Evolutionary conservation across 2,113 vertebrate species (phyloP), one percentile per base, ranked within the genome.

Genomic region (Myxocyprinus asiaticus): DNA sequence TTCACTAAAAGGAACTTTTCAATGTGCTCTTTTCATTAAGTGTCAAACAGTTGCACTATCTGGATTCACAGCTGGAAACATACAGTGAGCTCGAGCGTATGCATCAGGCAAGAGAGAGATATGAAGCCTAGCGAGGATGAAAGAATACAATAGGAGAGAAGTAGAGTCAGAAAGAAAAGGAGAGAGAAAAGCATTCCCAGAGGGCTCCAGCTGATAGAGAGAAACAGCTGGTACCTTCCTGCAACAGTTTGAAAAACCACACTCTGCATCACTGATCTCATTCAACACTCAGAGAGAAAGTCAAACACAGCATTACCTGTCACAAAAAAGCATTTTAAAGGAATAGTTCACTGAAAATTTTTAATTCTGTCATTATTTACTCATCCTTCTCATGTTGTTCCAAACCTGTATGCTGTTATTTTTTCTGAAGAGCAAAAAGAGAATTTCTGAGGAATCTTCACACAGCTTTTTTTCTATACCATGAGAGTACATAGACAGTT

Each of bases 201-300:
- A 50, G 47, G 72, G 7, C 15, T 51, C 50, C 48, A 14, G 10
- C 22, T 53, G 48, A 65, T 45, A 71, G 45, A 71, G 67, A 43
- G 22, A 33, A 33, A 33, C 22, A 61, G 66, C 48, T 68, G 67
- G 15, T 53, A 53, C 9, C 66, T 68, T 68, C 3, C 45, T 68
- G 66, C 47, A 68, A 68, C 11, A 69, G 9, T 50, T 22, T 50
- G 17, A 51, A 68, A 67, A 67, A 6, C 9, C 65, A 69, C 48
- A 69, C 44, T 51, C 3, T 33, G 10, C 50, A 55, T 55, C 48
- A 12, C 47, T 69, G 9, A 69, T 42, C 22, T 33, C 22, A 33
- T 33, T 33, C 22, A 33, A 33, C 22, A 33, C 22, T 33, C 22
- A 33, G 22, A 33, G 22, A 33, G 22, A 33, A 33, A 33, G 22